Conservation (phyloP, 2,797 vertebrate species). For the Crenuchus spilurus region DNA sequence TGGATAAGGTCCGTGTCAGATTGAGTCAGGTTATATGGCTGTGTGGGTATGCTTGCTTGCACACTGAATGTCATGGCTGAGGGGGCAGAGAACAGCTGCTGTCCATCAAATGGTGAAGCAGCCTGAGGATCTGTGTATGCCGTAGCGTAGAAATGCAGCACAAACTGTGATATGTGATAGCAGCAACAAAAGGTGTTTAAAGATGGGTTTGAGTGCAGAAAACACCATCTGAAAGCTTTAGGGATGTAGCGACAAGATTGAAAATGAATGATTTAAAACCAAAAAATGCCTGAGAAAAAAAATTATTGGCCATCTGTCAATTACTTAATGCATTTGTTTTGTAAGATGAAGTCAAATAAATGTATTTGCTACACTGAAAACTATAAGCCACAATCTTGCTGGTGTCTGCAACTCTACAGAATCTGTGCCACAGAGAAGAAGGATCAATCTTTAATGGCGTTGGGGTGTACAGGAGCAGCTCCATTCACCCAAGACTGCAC, state of each 20-base stretch:
- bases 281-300: not conserved
- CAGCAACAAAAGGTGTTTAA: constrained; percentile 23
- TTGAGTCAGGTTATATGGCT: constrained; percentile 7
- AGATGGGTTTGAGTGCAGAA: not conserved
- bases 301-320: not conserved
- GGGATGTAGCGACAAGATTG: not conserved
- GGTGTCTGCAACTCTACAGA: not conserved
- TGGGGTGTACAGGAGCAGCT: not conserved
- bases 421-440: constrained; percentile 9
- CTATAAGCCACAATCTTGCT: not conserved
- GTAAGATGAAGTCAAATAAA: not conserved
- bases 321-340: not conserved
- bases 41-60: not conserved
- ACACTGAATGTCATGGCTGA: constrained; percentile 13
- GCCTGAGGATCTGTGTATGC: constrained; percentile 13
- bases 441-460: constrained; percentile 33
- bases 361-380: not conserved
- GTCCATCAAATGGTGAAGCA: constrained; percentile 21
- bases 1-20: constrained; percentile 12
- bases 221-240: not conserved
- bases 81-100: constrained; percentile 23
- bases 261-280: not conserved
- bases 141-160: constrained; percentile 23
- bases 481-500: constrained; percentile 16
- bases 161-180: constrained; percentile 19